phyloP scores from a whole-genome alignment of 2,113 vertebrate species.

The Felis catus region DNA sequence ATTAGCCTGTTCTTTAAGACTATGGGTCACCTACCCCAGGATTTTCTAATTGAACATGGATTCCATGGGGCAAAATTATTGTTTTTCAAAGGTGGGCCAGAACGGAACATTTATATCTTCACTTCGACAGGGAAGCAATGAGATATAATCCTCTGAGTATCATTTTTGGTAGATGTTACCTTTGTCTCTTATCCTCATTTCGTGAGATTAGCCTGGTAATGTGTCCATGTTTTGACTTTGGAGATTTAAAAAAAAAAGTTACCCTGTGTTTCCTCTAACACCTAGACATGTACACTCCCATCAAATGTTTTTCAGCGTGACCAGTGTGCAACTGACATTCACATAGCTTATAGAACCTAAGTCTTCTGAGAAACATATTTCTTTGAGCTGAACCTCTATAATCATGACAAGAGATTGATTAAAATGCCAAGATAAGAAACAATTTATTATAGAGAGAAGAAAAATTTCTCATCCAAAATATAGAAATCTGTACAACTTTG shows the following conservation, averaged over 20 bases:
- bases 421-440: slow-evolving; percentile 95
- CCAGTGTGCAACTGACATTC: slow-evolving; percentile 73
- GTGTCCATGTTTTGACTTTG: slow-evolving; percentile 79
- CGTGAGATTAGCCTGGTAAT: slow-evolving; percentile 79
- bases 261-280: slow-evolving; percentile 73
- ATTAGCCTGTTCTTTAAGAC: slow-evolving; percentile 84
- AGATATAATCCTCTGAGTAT: slow-evolving; percentile 83
- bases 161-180: slow-evolving; percentile 82
- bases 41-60: slow-evolving; percentile 80
- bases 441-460: slow-evolving; percentile 99
- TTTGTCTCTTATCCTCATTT: slow-evolving; percentile 83
- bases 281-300: slow-evolving; percentile 71
- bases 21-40: slow-evolving; percentile 81
- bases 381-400: slow-evolving; percentile 82
- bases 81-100: slow-evolving; percentile 81
- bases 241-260: slow-evolving; percentile 57
- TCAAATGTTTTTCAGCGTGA: slow-evolving; percentile 72
- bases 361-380: slow-evolving; percentile 79
- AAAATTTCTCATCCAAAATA: slow-evolving; percentile 99
- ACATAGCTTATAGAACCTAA: slow-evolving; percentile 70
- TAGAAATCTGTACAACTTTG: slow-evolving; percentile 99
- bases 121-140: slow-evolving; percentile 84
- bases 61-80: slow-evolving; percentile 80
- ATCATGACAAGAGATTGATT: slow-evolving; percentile 91
- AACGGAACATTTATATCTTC: slow-evolving; percentile 82